A percentile compares a stretch with the other conserved stretches of the same genome.
phyloP scores from a whole-genome alignment of 2,113 vertebrate species.

The Channa maculata region DNA sequence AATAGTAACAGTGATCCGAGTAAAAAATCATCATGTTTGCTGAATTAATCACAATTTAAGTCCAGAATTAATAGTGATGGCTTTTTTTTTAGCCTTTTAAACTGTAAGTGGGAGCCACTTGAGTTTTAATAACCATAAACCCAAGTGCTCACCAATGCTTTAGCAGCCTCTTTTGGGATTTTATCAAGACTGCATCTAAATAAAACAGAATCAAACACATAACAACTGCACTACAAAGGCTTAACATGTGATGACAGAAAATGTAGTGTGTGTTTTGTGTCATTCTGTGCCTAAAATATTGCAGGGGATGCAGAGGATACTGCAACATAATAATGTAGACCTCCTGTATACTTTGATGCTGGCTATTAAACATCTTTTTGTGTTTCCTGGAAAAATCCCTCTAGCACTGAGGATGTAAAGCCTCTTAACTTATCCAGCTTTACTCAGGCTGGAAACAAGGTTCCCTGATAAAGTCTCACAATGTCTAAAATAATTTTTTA shows the following conservation, averaged over 20 bases:
- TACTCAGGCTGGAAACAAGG: not conserved
- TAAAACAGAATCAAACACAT: not conserved
- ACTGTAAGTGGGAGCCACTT: conserved; percentile 28
- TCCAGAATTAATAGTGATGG: conserved; percentile 18
- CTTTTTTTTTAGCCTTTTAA: conserved; percentile 6
- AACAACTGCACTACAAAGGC: not conserved
- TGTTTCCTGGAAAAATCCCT: not conserved
- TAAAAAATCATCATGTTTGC: conserved; percentile 6
- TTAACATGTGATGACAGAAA: not conserved
- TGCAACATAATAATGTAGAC: not conserved
- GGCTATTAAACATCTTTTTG: not conserved
- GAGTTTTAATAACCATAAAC: conserved; percentile 35
- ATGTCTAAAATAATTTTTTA: not conserved
- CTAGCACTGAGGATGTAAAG: not conserved
- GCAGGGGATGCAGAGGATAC: not conserved
- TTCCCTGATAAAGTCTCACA: not conserved
- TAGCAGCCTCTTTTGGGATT: conserved; percentile 10
- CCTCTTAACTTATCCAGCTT: conserved; percentile 9
- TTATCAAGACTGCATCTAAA: conserved; percentile 5
- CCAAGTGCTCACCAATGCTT: conserved; percentile 36
- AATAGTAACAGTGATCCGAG: not conserved
- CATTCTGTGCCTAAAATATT: too few relatives aligned
- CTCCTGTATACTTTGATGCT: not conserved
- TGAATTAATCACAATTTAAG: conserved; percentile 8
- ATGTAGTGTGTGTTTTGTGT: not conserved